Evolutionary conservation across 2,113 vertebrate species (phyloP).

Genomic region (Cephalopterus ornatus): DNA sequence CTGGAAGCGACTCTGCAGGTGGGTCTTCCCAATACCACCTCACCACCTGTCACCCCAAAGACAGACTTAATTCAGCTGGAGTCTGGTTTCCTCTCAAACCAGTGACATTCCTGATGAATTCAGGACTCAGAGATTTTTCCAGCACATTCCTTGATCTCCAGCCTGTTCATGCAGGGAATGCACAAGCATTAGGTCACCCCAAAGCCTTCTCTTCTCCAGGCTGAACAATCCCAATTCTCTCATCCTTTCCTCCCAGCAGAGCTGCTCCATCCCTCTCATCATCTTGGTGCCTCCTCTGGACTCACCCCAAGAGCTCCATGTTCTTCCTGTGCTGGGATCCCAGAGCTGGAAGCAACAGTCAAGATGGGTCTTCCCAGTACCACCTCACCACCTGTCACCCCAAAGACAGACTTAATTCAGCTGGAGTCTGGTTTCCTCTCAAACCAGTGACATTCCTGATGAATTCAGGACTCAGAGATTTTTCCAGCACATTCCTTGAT

Average conservation of each 20-base stretch:
- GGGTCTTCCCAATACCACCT: neutral
- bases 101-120: neutral
- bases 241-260: neutral
- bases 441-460: neutral
- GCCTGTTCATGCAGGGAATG: neutral
- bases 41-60: neutral
- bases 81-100: neutral
- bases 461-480: neutral
- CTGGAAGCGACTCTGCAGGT: neutral
- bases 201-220: neutral
- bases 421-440: neutral
- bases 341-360: neutral
- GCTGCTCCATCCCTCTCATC: neutral
- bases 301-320: fast-evolving
- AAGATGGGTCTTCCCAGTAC: neutral
- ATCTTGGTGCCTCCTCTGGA: neutral
- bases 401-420: neutral
- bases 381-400: neutral
- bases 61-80: neutral
- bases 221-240: neutral
- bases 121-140: neutral
- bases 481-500: neutral
- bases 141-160: neutral
- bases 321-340: neutral
- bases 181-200: neutral